These are phyloP conservation scores for Amazona ochrocephala DNA, from an alignment of 2,797 vertebrate genomes.

Conservation along the genomic window DNA sequence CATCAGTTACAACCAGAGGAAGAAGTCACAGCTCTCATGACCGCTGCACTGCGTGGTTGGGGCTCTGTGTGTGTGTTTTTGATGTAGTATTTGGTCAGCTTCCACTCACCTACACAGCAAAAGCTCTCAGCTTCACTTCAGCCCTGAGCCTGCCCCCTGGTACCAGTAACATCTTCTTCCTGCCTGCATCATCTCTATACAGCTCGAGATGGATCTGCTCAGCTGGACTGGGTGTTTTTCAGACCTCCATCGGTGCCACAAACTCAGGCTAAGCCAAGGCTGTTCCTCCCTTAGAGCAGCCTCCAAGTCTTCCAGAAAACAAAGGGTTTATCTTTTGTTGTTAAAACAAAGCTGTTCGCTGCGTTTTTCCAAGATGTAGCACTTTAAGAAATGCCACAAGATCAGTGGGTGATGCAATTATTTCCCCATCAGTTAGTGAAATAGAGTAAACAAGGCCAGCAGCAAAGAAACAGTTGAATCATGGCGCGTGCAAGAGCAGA, in stretches of 20 bases:
- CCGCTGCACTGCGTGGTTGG: background rate
- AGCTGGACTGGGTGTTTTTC: background rate
- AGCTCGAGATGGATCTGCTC: background rate
- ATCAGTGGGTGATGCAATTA: conserved; percentile 42
- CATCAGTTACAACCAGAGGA: background rate
- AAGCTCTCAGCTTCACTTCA: background rate
- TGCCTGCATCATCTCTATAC: background rate
- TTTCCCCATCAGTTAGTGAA: conserved; percentile 48
- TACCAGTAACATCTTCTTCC: background rate
- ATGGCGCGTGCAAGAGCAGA: background rate
- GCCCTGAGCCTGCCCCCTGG: background rate
- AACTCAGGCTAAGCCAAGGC: background rate
- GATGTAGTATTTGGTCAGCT: background rate
- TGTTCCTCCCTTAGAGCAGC: background rate
- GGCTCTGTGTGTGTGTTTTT: background rate
- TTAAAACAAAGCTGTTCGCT: background rate
- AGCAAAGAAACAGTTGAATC: conserved; percentile 46
- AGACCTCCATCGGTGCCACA: background rate
- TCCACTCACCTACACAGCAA: background rate
- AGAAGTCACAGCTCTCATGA: background rate
- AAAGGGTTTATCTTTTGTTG: background rate
- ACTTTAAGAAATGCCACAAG: conserved; percentile 27
- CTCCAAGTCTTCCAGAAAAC: conserved; percentile 8
- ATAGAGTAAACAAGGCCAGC: conserved; percentile 48
- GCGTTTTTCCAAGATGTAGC: conserved; percentile 25